These are phyloP conservation scores for Heterotilapia buettikoferi DNA, from an alignment of 2,113 vertebrate genomes.

Conservation along the genomic window DNA sequence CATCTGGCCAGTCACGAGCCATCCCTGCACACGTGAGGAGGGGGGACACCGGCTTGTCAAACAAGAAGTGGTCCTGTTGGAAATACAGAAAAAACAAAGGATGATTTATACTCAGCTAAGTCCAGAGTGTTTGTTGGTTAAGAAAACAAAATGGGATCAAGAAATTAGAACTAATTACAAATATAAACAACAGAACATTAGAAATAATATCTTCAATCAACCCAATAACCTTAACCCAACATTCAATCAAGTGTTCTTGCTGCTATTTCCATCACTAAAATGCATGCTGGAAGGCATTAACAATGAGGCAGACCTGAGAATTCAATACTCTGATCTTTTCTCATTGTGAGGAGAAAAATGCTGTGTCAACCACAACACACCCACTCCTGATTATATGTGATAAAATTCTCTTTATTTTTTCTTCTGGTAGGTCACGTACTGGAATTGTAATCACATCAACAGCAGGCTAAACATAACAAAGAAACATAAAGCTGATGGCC, in stretches of 20 bases:
- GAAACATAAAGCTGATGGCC: not conserved
- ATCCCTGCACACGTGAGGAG: conserved; percentile 75
- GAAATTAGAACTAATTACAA: not conserved
- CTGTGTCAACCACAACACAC: not conserved
- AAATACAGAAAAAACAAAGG: not conserved
- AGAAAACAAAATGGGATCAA: not conserved
- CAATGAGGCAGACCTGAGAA: not conserved
- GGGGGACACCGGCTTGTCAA: conserved; percentile 75
- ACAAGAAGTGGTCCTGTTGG: conserved; percentile 74
- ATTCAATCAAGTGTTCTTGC: not conserved
- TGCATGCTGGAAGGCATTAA: not conserved
- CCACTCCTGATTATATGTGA: not conserved
- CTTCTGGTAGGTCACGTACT: not conserved
- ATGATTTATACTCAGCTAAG: not conserved
- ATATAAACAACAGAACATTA: not conserved
- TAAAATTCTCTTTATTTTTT: not conserved
- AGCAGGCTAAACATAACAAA: not conserved
- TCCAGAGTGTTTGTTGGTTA: not conserved
- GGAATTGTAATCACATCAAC: not conserved
- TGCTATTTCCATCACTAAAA: not conserved
- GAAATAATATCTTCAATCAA: not conserved
- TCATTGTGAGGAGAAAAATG: not conserved
- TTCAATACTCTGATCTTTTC: not conserved
- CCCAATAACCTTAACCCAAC: not conserved
- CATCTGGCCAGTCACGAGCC: conserved; percentile 77